These are phyloP conservation scores for Enteromius paludinosus DNA, from an alignment of 2,797 vertebrate species.

Conservation along the genomic window DNA sequence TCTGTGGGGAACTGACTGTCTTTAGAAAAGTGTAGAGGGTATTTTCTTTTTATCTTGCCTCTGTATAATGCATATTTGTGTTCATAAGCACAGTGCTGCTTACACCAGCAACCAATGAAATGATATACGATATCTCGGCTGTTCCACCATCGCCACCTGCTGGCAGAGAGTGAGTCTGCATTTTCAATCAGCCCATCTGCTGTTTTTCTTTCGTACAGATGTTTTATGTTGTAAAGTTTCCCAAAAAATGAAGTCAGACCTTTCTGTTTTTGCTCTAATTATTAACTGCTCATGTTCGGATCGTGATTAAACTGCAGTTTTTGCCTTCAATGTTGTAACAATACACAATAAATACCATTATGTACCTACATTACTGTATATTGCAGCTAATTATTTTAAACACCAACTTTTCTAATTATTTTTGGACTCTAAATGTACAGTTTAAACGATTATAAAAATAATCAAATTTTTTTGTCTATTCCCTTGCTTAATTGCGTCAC, in stretches of 20 bases:
- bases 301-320: too few species aligned
- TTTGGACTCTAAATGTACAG: not conserved
- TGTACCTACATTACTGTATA: too few species aligned
- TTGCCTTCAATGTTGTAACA: too few species aligned
- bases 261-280: not conserved
- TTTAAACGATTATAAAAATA: not conserved
- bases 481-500: not conserved
- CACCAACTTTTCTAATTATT: too few species aligned
- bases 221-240: not conserved
- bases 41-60: not conserved
- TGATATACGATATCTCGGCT: not conserved
- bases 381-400: too few species aligned
- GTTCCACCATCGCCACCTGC: not conserved
- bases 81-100: not conserved
- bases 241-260: not conserved
- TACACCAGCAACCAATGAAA: not conserved
- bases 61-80: not conserved
- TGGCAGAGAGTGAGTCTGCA: not conserved
- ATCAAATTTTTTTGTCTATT: not conserved
- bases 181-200: not conserved
- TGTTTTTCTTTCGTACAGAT: not conserved
- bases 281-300: not conserved
- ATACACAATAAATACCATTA: too few species aligned
- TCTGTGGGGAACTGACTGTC: not conserved
- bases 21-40: not conserved